A percentile compares a stretch with the other conserved stretches of the same genome.
Conservation (phyloP, 2,113 vertebrate species). For the Pao palembangensis region DNA sequence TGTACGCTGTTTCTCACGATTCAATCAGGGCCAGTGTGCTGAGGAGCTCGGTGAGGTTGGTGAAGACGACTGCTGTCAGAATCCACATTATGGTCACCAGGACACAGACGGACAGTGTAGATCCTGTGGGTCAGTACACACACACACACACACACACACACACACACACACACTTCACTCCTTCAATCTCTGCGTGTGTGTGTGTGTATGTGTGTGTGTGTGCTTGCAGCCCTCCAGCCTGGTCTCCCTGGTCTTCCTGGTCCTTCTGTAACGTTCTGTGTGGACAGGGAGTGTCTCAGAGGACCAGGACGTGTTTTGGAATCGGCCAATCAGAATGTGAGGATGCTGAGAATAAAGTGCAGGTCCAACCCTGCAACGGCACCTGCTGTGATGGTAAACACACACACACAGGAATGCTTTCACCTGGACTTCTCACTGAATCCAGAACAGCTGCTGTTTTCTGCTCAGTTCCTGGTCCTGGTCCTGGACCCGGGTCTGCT, state of each 20-base stretch:
- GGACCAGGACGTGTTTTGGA: constrained; percentile 38
- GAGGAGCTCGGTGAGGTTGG: constrained; percentile 50
- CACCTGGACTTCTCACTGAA: too few relatives aligned
- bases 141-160: constrained; percentile 12
- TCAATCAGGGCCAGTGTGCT: constrained; percentile 20
- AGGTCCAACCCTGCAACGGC: constrained; percentile 28
- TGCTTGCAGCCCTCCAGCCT: constrained; percentile 20
- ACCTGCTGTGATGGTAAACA: constrained; percentile 49
- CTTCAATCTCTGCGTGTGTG: background rate
- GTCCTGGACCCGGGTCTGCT: too few relatives aligned
- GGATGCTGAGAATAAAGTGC: fast-evolving
- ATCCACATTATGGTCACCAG: constrained; percentile 34
- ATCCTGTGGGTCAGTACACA: constrained; percentile 54
- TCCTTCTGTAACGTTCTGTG: constrained; percentile 40
- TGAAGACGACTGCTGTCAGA: constrained; percentile 52
- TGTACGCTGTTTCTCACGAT: constrained; percentile 42
- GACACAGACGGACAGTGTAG: constrained; percentile 21
- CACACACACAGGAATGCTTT: constrained; percentile 9
- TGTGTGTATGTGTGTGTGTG: constrained; percentile 2
- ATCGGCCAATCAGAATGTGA: constrained; percentile 17
- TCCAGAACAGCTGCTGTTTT: too few relatives aligned
- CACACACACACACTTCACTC: constrained; percentile 1
- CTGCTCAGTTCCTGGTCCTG: too few relatives aligned
- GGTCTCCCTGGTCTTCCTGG: constrained; percentile 55
- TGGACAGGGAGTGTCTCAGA: constrained; percentile 46